These are phyloP conservation scores for Steatocranus sp. DNA, from an alignment of 2,797 vertebrate species.

Conservation along the genomic window DNA sequence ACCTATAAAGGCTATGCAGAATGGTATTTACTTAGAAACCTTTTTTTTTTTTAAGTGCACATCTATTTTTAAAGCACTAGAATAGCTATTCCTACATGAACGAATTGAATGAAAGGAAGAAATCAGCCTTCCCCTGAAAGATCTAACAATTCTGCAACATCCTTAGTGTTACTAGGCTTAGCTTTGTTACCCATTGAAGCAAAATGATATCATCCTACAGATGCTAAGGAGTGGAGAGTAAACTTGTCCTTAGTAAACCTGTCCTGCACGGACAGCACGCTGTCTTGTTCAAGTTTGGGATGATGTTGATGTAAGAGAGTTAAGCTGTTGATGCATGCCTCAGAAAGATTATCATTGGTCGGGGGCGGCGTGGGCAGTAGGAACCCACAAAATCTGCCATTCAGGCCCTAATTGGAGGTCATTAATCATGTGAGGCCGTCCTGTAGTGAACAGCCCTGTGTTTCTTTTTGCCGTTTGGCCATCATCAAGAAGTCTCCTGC, in stretches of 20 bases:
- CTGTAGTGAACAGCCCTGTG: conserved; percentile 69
- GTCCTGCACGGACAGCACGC: conserved; percentile 13
- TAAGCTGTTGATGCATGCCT: conserved; percentile 50
- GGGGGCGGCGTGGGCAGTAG: conserved; percentile 49
- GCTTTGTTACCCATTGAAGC: not conserved
- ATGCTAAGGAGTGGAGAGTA: not conserved
- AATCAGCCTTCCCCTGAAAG: not conserved
- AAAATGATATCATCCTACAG: not conserved
- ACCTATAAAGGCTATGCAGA: not conserved
- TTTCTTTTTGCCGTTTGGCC: conserved; percentile 63
- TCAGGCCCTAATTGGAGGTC: conserved; percentile 75
- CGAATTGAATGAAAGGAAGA: not conserved
- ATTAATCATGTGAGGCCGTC: conserved; percentile 78
- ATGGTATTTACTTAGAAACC: not conserved
- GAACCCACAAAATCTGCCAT: conserved; percentile 74
- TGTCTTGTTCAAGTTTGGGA: conserved; percentile 39
- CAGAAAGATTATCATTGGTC: conserved; percentile 65
- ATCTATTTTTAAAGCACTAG: not conserved
- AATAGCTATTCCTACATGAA: not conserved
- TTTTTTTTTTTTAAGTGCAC: not conserved
- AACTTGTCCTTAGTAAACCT: not conserved
- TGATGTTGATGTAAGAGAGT: conserved; percentile 61
- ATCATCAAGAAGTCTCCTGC: conserved; percentile 35
- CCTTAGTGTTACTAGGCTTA: not conserved
- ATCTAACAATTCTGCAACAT: not conserved